Conservation (phyloP, 2,888 invertebrate species). For the Yponomeuta sedellus region DNA sequence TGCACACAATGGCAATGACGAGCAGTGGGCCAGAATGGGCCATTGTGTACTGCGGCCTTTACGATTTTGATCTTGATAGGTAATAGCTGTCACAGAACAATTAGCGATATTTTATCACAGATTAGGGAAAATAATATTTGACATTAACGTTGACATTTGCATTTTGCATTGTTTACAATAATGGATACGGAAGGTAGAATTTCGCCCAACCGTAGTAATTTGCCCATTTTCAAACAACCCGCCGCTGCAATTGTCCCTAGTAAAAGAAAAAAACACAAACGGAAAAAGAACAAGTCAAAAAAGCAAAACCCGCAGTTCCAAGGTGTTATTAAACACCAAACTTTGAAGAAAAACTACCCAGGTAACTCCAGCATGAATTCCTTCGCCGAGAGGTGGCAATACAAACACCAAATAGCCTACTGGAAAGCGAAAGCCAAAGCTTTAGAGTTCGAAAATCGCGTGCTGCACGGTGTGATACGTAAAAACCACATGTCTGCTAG, state of each 20-base stretch:
- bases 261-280: conserved; percentile 12
- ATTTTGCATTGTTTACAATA: neutral
- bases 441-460: conserved; percentile 74
- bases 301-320: conserved; percentile 32
- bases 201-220: neutral
- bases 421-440: conserved; percentile 78
- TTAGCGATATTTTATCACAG: too few species aligned
- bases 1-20: too few species aligned
- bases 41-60: too few species aligned
- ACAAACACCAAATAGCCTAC: conserved; percentile 75
- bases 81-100: too few species aligned
- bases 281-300: conserved; percentile 25
- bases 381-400: conserved; percentile 67
- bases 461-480: conserved; percentile 69
- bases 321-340: conserved; percentile 23
- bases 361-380: conserved; percentile 42
- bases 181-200: conserved; percentile 6
- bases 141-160: neutral
- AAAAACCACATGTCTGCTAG: conserved; percentile 34
- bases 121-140: too few species aligned
- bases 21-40: too few species aligned
- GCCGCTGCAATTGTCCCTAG: neutral
- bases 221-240: conserved; percentile 9
- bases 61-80: too few species aligned
- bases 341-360: conserved; percentile 18